Percentiles rank a stretch among this genome's conserved stretches.
phyloP scores from a whole-genome alignment of 2,797 vertebrate genomes.

The Pseudochromis fuscus region DNA sequence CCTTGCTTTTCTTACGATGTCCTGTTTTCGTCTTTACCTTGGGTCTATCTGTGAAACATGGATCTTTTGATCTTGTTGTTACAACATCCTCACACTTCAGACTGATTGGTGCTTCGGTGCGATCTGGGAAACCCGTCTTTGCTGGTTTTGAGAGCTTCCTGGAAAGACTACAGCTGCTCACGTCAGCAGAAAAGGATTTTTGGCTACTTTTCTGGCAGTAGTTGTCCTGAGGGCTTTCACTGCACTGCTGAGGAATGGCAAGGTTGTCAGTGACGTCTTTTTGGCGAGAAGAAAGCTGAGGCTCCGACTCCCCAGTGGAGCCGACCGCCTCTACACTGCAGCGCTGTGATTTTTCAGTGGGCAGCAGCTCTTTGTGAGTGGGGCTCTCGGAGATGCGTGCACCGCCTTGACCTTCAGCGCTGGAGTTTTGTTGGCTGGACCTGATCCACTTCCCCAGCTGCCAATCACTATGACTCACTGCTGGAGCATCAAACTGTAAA shows the following conservation, averaged over 20 bases:
- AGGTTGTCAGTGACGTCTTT: conserved; percentile 38
- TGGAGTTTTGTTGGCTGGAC: conserved; percentile 83
- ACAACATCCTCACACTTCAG: conserved; percentile 79
- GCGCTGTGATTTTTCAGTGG: conserved; percentile 42
- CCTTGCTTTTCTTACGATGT: conserved; percentile 65
- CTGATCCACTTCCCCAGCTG: conserved; percentile 91
- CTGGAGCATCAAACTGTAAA: conserved; percentile 83
- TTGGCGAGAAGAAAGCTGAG: conserved; percentile 65
- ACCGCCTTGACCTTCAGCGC: conserved; percentile 72
- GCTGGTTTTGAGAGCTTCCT: conserved; percentile 79
- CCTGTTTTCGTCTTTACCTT: conserved; percentile 89
- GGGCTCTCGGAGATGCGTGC: conserved; percentile 23
- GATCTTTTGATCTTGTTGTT: conserved; percentile 73
- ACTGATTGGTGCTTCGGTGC: conserved; percentile 60
- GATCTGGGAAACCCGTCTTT: conserved; percentile 57
- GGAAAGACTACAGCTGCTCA: not conserved
- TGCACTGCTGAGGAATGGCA: conserved; percentile 47
- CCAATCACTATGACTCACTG: conserved; percentile 86
- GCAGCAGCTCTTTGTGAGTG: conserved; percentile 52
- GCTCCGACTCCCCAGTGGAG: conserved; percentile 61
- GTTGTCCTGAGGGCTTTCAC: conserved; percentile 42
- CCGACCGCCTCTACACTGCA: conserved; percentile 42
- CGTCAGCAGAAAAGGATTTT: conserved; percentile 56
- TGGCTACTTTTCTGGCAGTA: conserved; percentile 71
- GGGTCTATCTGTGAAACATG: conserved; percentile 83